These are phyloP conservation scores for Mus pahari DNA, from an alignment of 2,113 vertebrate species.

Conservation along the genomic window DNA sequence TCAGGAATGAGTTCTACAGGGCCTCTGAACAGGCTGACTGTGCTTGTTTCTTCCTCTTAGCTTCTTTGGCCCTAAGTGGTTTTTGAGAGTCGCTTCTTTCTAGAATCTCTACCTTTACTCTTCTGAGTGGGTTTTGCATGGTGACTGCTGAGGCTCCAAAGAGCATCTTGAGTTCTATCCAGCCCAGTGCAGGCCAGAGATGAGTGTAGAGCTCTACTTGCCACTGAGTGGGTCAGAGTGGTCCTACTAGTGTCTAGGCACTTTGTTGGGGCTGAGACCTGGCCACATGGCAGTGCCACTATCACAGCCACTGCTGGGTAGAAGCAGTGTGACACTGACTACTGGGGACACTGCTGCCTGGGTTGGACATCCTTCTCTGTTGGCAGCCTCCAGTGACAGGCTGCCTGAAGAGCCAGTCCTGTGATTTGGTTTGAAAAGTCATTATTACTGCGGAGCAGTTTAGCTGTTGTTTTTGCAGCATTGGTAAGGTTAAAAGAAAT, in stretches of 20 bases:
- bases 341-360: not conserved
- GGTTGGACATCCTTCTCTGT: not conserved
- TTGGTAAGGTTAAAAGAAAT: slow-evolving; percentile 87
- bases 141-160: not conserved
- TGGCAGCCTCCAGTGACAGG: slow-evolving; percentile 67
- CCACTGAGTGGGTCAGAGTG: not conserved
- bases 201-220: not conserved
- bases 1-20: not conserved
- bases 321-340: not conserved
- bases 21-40: not conserved
- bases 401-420: slow-evolving; percentile 52
- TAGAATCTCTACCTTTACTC: not conserved
- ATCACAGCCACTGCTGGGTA: not conserved
- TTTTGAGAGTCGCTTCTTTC: not conserved
- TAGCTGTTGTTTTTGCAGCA: slow-evolving; percentile 84
- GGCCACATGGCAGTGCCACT: not conserved
- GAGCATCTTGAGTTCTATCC: not conserved
- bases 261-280: not conserved
- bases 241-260: not conserved
- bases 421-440: slow-evolving; percentile 80
- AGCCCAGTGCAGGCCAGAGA: not conserved
- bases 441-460: slow-evolving; percentile 82
- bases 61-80: not conserved
- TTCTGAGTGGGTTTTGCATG: not conserved
- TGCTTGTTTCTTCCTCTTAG: not conserved